Evolutionary conservation across 1,140 invertebrate genomes (phyloP).

Genomic region (Drosophila ercepeae): DNA sequence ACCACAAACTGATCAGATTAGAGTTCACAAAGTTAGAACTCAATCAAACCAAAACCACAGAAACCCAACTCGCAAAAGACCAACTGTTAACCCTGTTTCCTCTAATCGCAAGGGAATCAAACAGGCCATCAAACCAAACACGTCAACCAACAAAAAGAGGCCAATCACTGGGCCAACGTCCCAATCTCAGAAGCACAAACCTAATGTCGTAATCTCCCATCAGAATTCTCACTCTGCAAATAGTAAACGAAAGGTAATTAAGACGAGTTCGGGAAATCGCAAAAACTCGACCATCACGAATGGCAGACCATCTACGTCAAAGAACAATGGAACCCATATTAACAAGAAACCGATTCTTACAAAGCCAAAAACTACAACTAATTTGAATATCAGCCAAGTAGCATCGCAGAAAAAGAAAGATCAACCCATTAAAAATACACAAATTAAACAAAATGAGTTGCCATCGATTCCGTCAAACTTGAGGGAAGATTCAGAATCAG

Average conservation of each 20-base stretch:
- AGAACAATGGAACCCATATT: slow-evolving; percentile 7
- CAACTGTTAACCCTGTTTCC: slow-evolving; percentile 5
- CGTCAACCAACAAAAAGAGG: slow-evolving; percentile 4
- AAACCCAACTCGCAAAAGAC: slow-evolving; percentile 4
- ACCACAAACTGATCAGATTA: slow-evolving; percentile 1
- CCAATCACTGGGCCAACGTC: not conserved
- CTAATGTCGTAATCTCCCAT: not conserved
- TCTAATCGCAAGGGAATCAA: slow-evolving; percentile 11
- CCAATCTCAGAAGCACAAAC: slow-evolving; percentile 9
- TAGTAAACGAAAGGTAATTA: slow-evolving; percentile 29
- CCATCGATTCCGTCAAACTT: not conserved
- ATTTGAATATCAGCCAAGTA: slow-evolving; percentile 11
- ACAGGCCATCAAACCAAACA: slow-evolving; percentile 13
- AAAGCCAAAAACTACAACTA: not conserved
- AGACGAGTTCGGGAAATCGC: slow-evolving; percentile 8
- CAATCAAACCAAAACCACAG: slow-evolving; percentile 23
- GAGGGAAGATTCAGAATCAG: not conserved
- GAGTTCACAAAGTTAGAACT: not conserved
- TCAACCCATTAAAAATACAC: not conserved
- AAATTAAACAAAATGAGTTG: not conserved
- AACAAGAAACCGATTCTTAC: not conserved
- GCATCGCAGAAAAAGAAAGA: slow-evolving; percentile 7
- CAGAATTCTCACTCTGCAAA: not conserved
- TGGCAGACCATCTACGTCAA: not conserved
- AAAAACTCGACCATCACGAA: slow-evolving; percentile 9